phyloP scores from a whole-genome alignment of 53 echinoderm and acorn worm species.

The Astropecten irregularis region DNA sequence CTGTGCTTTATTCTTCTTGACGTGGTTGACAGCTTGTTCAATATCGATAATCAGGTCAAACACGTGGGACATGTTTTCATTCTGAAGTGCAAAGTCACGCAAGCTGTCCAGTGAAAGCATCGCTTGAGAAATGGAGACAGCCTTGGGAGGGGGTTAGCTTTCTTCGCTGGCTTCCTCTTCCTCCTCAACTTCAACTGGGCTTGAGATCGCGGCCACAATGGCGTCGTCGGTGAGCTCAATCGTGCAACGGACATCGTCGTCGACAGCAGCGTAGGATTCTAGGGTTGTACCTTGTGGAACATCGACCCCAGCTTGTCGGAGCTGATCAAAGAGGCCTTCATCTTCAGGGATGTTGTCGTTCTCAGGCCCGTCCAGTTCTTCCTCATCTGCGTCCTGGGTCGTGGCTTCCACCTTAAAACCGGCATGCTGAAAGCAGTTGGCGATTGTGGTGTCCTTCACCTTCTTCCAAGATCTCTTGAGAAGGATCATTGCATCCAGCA shows the following conservation, averaged over 20 bases:
- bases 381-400: background rate
- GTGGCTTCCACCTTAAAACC: background rate
- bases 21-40: background rate
- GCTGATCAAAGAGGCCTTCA: background rate
- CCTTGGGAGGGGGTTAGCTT: too few species aligned
- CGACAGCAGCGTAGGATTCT: background rate
- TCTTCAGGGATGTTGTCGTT: too few species aligned
- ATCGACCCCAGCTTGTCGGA: background rate
- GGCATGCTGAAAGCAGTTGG: background rate
- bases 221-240: background rate
- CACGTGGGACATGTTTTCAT: background rate
- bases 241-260: background rate
- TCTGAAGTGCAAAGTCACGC: background rate
- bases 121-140: background rate
- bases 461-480: conserved; percentile 1
- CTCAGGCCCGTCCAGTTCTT: background rate
- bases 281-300: background rate
- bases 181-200: background rate
- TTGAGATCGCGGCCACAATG: background rate
- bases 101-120: background rate
- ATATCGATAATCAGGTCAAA: background rate
- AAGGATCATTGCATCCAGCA: background rate
- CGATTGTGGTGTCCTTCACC: conserved; percentile 5
- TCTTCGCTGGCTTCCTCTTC: background rate
- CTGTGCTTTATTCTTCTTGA: background rate